Conservation (phyloP, 2,113 vertebrate species). For the Dipodomys merriami region DNA sequence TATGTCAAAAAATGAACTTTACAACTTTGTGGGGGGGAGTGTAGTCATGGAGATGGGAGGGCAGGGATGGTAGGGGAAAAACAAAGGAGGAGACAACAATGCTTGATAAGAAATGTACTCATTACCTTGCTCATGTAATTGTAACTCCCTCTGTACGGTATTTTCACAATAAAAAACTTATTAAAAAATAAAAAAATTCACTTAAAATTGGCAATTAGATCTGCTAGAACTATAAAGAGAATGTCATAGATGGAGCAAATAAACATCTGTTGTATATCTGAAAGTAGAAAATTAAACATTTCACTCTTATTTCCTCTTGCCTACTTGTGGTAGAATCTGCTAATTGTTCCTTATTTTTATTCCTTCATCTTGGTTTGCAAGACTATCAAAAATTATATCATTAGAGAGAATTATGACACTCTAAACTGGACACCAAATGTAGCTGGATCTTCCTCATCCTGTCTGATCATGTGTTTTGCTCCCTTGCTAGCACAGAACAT, state of each 20-base stretch:
- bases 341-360: not conserved
- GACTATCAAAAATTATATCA: not conserved
- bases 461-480: not conserved
- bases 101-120: no score
- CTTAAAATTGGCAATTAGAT: not conserved
- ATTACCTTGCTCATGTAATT: no score
- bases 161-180: no score
- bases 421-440: not conserved
- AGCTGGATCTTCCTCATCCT: no score
- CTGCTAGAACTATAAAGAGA: not conserved
- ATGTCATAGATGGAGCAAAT: not conserved
- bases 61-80: no score
- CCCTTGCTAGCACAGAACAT: not conserved
- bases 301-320: not conserved
- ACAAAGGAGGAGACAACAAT: no score
- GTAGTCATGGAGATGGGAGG: no score
- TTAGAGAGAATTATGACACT: not conserved
- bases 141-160: no score
- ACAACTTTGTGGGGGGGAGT: no score
- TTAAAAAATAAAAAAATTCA: not conserved
- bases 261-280: not conserved
- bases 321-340: not conserved
- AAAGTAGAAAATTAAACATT: not conserved
- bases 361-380: not conserved
- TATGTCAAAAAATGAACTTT: no score